Evolutionary conservation across 1,140 invertebrate genomes (phyloP), one percentile per base, ranked within the genome.

Genomic region (Atta texana): DNA sequence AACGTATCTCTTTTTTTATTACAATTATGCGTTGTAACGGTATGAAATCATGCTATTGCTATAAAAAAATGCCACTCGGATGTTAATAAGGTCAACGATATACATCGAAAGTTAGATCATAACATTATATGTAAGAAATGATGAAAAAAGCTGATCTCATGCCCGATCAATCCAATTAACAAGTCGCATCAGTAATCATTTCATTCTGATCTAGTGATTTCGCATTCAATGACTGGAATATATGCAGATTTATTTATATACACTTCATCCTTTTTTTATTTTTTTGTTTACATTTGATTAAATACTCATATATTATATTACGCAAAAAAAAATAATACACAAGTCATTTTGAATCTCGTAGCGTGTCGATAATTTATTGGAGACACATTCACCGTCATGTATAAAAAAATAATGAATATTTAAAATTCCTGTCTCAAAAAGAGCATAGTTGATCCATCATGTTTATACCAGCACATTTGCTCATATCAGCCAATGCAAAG

Each of bases 141-240:
- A 84, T 51, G 80, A 75, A 84, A 84, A 69, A 84, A 84, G 80
- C 57, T 84, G 69, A 74, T 44, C 69, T 84, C 80, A 75, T 31
- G 28, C 8, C 6, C n/a, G 69, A 57, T 8, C 61, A 84, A 75
- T 75, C 44, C 55, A 34, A 49, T 84, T 84, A 84, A 49, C 18
- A 34, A 75, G 39, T 84, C 24, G n/a, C 57, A 49, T 4, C 69
- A 61, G 61, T 84, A 75, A 14, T 61, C 44, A 53, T 71, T 69
- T 59, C 28, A 51, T 34, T 49, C 16, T 28, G 12, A n/a, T 4
- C 16, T 44, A 69, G 2, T 55, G 49, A 28, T 28, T 55, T 39
- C 39, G 18, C n/a, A 39, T 55, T 55, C 31, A n/a, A n/a, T 6
- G 2, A 57, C 16, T 16, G 18, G 55, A 59, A 18, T 21, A 21